A percentile compares a stretch with the other conserved stretches of the same genome.
Evolutionary conservation across 2,888 invertebrate genomes (phyloP).

Genomic region (Callinectes sapidus): DNA sequence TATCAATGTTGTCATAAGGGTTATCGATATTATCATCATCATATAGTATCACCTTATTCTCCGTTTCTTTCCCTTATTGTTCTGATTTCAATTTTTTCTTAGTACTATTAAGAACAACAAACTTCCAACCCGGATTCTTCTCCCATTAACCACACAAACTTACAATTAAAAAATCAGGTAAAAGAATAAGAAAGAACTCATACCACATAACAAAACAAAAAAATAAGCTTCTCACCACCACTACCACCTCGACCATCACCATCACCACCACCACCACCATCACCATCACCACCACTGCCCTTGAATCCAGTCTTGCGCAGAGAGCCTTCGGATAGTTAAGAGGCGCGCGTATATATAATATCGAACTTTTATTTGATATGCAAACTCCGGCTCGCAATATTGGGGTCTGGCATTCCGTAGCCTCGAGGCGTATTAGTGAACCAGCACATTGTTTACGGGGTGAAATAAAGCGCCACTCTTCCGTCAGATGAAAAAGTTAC

Average conservation of each 20-base stretch:
- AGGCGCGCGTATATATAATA: background rate
- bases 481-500: background rate
- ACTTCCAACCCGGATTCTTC: too few species aligned
- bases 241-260: background rate
- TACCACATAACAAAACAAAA: background rate
- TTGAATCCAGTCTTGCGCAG: background rate
- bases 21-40: background rate
- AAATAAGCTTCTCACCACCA: background rate
- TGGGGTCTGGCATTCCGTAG: conserved; percentile 7
- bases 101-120: too few species aligned
- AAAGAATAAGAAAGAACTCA: too few species aligned
- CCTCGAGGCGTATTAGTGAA: background rate
- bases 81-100: background rate
- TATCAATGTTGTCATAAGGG: background rate
- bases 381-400: conserved; percentile 1
- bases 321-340: background rate
- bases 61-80: background rate
- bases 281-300: background rate
- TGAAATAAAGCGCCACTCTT: background rate
- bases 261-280: background rate
- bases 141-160: background rate
- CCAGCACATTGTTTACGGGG: background rate
- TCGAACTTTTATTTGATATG: conserved; percentile 16
- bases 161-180: background rate
- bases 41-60: too few species aligned